Base-by-base conservation (phyloP, 2,888 invertebrate species). In the Agrochola macilenta region DNA sequence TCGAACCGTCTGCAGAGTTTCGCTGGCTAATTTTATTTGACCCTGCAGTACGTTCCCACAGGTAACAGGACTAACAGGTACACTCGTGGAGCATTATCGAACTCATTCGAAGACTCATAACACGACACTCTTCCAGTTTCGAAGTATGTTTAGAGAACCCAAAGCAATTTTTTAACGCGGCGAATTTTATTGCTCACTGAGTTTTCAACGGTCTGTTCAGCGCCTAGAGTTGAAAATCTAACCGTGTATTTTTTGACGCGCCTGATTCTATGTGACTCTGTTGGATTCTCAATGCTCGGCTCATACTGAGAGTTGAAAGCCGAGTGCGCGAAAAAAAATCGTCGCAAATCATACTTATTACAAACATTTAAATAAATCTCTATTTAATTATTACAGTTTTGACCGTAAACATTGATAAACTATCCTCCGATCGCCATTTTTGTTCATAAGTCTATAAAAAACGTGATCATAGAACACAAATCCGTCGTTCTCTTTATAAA, bases 381-480 rank as follows among this genome's bases (percentile, higher is more conserved):
- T 7, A 20, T 0, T 58, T 60, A 17, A 9, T 4, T n/a, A 0
- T 82, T 72, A 89, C 1, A 88, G 63, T 77, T 89, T 88, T 5
- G 89, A 86, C 54, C 81, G 79, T 30, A 71, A 20, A 60, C 70
- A 65, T 81, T 82, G 79, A 65, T 61, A 78, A 68, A 84, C 58
- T 73, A 85, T 65, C 30, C 73, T 64, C 0, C 60, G 73, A 54
- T 78, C 73, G 2, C 69, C 54, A 81, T 85, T 82, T 43, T 83
- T 79, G 46, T 85, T 88, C 2, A 91, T 26, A 61, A 90, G 76
- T 66, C 82, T 81, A 49, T 84, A 73, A 43, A 90, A 77, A 12
- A 88, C 74, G 64, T 87, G 82, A 70, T 91, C 91, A 3, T 81
- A 84, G 4, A 65, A 86, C 0, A 83, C 65, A 46, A 88, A 86